These are phyloP conservation scores for Brenthis daphne DNA, from an alignment of 2,888 invertebrate species.

Conservation along the genomic window DNA sequence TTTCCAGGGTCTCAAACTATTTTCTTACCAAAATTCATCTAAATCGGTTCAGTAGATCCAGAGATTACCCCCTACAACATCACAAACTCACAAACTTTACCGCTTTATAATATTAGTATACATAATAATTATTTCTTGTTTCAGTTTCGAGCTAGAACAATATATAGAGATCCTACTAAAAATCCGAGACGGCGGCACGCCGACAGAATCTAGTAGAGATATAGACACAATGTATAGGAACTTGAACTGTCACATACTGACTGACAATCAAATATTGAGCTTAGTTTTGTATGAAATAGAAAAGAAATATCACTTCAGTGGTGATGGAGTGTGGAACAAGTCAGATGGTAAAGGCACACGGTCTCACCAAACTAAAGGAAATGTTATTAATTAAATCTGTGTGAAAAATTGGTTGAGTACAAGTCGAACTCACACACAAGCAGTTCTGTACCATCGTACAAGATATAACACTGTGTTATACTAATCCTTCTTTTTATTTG, in stretches of 20 bases:
- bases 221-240: conserved; percentile 52
- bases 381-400: conserved; percentile 2
- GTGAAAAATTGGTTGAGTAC: background rate
- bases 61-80: too few relatives aligned
- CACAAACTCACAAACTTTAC: too few relatives aligned
- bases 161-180: conserved; percentile 54
- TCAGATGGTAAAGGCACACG: conserved; percentile 50
- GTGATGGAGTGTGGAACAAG: conserved; percentile 86
- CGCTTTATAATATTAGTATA: too few relatives aligned
- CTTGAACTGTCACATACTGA: conserved; percentile 54
- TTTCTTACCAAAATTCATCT: too few relatives aligned
- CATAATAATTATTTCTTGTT: too few relatives aligned
- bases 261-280: conserved; percentile 82
- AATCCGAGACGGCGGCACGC: conserved; percentile 44
- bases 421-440: too few relatives aligned
- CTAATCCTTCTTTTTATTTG: too few relatives aligned
- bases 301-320: conserved; percentile 87
- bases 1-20: too few relatives aligned
- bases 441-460: too few relatives aligned
- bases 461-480: too few relatives aligned
- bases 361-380: background rate
- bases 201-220: conserved; percentile 28
- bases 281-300: conserved; percentile 88
- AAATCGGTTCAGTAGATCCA: too few relatives aligned
- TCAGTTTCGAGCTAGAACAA: conserved; percentile 59